Base-by-base conservation (phyloP, 2,888 invertebrate genomes). In the Aleiodes leptofemur region DNA sequence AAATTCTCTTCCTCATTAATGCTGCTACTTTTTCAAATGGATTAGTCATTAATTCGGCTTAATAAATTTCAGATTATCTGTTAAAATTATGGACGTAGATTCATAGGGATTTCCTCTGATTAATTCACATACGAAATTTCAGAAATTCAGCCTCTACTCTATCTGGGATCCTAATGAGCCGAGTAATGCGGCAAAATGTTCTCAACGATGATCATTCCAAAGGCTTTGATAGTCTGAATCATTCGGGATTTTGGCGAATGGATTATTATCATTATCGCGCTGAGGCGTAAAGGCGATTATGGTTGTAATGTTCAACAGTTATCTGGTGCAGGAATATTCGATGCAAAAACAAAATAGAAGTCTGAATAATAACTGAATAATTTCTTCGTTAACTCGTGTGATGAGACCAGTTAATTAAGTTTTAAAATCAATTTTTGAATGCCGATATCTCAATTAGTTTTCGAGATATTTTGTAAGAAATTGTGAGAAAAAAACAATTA, bases 121-220 rank as follows among this genome's bases (percentile, higher is more conserved):
- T 61, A 61, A 23, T n/a, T 61, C 34, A 14, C 34, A n/a, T n/a
- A 38, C n/a, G 61, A 61, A 61, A 61, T 61, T 61, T 16, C 38
- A n/a, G 38, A 61, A 61, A 61, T 61, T 34, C 34, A 13, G 34
- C 61, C 38, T 61, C 38, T 34, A 61, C 43, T 61, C 38, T 38
- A 61, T 34, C 38, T 38, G 34, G 38, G 38, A 61, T 61, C 61
- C 38, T 61, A 61, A 61, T 61, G 34, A 61, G 61, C 38, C 61
- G 61, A 61, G 61, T 61, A 61, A 61, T 61, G 14, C 61, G 7
- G 38, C 23, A 38, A 61, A 61, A 61, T 61, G 38, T 61, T 61
- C 61, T 34, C 57, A 29, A 16, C 29, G 13, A 23, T 29, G 29
- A 57, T 23, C 61, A 14, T 38, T 13, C 14, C 38, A 38, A 61